Conservation (phyloP, 1,140 invertebrate species). For the Lucilia sericata region DNA sequence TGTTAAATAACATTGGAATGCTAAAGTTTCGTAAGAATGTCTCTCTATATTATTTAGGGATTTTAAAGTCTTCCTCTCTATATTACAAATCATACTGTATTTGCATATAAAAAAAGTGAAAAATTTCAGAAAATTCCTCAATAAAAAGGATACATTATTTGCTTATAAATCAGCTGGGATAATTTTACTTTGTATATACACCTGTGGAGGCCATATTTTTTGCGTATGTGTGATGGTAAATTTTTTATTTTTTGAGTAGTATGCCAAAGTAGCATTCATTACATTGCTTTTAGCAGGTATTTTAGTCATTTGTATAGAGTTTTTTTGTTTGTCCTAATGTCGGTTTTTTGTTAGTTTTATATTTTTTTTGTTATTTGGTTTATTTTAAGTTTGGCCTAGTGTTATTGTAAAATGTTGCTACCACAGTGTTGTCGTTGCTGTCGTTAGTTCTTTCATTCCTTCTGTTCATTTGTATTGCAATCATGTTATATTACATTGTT, state of each 20-base stretch:
- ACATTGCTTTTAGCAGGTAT: constrained; percentile 22
- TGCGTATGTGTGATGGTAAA: neutral
- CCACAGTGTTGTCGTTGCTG: neutral
- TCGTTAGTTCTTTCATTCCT: neutral
- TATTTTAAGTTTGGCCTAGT: constrained; percentile 13
- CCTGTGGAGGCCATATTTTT: neutral
- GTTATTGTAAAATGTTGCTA: constrained; percentile 1
- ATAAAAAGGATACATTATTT: no score
- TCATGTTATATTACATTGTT: constrained; percentile 24
- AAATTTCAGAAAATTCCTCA: no score
- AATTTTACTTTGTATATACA: no score
- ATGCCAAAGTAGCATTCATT: constrained; percentile 23
- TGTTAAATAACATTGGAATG: no score
- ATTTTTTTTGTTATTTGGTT: neutral
- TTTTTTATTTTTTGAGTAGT: neutral
- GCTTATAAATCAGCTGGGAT: no score
- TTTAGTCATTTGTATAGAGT: neutral
- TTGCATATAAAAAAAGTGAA: no score
- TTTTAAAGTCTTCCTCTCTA: no score
- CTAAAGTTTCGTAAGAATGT: no score
- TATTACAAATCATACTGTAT: no score
- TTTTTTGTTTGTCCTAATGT: neutral
- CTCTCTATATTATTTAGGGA: no score
- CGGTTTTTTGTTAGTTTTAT: neutral
- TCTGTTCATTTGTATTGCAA: constrained; percentile 1